Evolutionary conservation across 2,888 invertebrate species (phyloP), one percentile per base, ranked within the genome.

Genomic region (Sminthurides aquaticus): DNA sequence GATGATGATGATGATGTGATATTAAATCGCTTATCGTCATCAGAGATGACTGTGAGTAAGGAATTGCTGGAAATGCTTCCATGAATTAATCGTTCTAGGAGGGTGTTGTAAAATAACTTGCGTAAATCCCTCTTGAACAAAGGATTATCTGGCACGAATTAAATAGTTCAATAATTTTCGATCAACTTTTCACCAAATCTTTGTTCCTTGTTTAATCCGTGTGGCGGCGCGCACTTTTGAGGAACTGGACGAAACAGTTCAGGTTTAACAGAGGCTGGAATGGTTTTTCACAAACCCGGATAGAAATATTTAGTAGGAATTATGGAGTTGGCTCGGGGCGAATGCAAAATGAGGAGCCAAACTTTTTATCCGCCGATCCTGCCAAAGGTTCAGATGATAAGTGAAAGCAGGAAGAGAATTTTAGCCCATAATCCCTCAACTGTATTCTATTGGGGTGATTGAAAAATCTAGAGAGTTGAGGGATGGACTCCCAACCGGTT

Each of bases 21-120:
- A 74, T 74, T 29, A 74, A 62, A 49, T 71, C 74, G 64, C 69
- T 70, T 64, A 74, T 74, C 15, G 72, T 71, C 72, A 74, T 74
- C 57, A 74, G 52, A 2, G 72, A 71, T 27, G 71, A 68, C 29
- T 67, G 69, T 5, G 43, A 11, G 27, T 69, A 72, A 29, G 71
- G 64, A 25, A 72, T 58, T 25, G 68, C 58, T n/a, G 68, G 60
- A 57, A 73, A 73, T 27, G 73, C 67, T 62, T 73, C 73, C 73
- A 73, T 73, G 62, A 24, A 55, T 48, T 49, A n/a, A 34, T 34
- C 8, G 43, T 34, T 11, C 15, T 34, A 5, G 43, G 43, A 34
- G 15, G 24, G 24, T 25, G 3, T 11, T 3, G 55, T 2, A 55
- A 55, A 3, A 2, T 22, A 18, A 25, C 2, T 3, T 24, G 25